Evolutionary conservation across 2,113 vertebrate genomes (phyloP), one percentile per base, ranked within the genome.

Genomic region (Mola mola): DNA sequence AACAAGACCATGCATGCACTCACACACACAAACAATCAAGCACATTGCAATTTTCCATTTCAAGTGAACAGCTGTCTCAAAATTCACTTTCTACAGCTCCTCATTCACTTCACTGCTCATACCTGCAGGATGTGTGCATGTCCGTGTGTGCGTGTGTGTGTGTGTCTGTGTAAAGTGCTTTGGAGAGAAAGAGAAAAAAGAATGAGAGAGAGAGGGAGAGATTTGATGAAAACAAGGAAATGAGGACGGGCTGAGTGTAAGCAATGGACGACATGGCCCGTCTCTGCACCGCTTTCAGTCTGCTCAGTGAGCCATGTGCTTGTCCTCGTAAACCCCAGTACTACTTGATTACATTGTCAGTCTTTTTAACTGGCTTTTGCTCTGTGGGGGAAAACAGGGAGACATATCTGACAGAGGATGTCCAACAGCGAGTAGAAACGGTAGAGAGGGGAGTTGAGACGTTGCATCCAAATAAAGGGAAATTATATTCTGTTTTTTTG

Each of bases 271-370:
- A 33, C 76, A 48, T 15, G 37, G 79, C 75, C 52, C 20, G 42
- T 83, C 69, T 85, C 68, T 72, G 75, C 81, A 64, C 84, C 75
- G 81, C 76, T 81, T 90, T 91, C 88, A 81, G 68, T 85, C 89
- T 90, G 86, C 67, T 82, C 85, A 83, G 49, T 83, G 84, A 88
- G 87, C 84, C 84, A 70, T 90, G 78, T 70, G 79, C 72, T 42
- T 36, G 52, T 82, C 78, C 84, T 88, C 89, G 89, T 90, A 91
- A 86, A 89, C 83, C 56, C 55, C 70, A 75, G 52, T 38, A 61
- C 82, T 83, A 66, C 89, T 89, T 91, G 85, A 91, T 90, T 87
- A 90, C 88, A 87, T 90, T 91, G 89, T 88, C 89, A 85, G 78
- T 90, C 78, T 89, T 75, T 75, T 84, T 74, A 86, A 88, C 80